Percentiles rank a stretch among this genome's conserved stretches.
Conservation (phyloP, 1,140 invertebrate species). For the Achroia grisella region DNA sequence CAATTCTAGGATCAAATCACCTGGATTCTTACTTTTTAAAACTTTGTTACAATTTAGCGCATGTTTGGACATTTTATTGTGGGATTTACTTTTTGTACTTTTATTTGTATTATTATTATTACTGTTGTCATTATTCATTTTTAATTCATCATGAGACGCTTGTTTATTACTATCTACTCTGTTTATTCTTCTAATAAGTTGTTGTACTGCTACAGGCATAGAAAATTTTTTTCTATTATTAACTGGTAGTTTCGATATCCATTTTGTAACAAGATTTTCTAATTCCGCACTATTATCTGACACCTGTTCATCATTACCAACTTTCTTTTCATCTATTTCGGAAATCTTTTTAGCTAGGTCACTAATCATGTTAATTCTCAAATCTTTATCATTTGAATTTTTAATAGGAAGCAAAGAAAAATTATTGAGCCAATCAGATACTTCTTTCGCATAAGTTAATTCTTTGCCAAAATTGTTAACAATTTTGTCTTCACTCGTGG, state of each 20-base stretch:
- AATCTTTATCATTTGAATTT: constrained; percentile 8
- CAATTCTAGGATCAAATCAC: constrained; percentile 20
- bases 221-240: constrained; percentile 23
- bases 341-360: constrained; percentile 26
- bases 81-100: background rate
- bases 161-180: constrained; percentile 2
- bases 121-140: background rate
- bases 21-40: constrained; percentile 10
- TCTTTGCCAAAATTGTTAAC: constrained; percentile 18
- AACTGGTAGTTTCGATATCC: constrained; percentile 26
- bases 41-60: background rate
- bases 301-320: constrained; percentile 2
- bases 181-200: constrained; percentile 27
- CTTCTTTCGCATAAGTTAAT: constrained; percentile 28
- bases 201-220: constrained; percentile 19
- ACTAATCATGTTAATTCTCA: constrained; percentile 21
- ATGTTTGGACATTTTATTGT: background rate
- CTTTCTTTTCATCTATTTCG: constrained; percentile 12
- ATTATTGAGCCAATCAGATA: constrained; percentile 34
- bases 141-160: no score
- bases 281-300: constrained; percentile 8
- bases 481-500: constrained; percentile 16
- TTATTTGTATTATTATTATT: background rate
- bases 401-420: constrained; percentile 21
- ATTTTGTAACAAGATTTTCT: constrained; percentile 19